These are phyloP conservation scores for Rousettus leschenaultii DNA, from an alignment of 2,113 vertebrate species.

Conservation along the genomic window DNA sequence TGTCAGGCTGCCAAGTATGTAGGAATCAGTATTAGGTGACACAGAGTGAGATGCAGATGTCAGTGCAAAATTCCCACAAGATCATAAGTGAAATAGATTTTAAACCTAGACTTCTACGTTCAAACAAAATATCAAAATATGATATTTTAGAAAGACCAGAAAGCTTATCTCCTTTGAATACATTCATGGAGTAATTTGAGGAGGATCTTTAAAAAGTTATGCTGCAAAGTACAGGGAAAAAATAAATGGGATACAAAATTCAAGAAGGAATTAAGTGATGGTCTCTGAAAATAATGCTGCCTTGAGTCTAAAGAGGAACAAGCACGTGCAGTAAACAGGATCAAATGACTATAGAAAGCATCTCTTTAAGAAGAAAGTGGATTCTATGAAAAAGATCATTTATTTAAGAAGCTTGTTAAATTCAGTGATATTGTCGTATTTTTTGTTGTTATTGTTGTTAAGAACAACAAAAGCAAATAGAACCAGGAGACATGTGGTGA, in stretches of 20 bases:
- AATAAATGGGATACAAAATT: background rate
- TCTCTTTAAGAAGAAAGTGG: background rate
- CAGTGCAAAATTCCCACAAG: background rate
- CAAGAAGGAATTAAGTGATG: background rate
- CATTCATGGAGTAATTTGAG: background rate
- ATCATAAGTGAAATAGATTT: background rate
- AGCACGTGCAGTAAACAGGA: background rate
- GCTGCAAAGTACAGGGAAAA: background rate
- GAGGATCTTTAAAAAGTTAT: background rate
- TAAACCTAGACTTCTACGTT: background rate
- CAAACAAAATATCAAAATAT: background rate
- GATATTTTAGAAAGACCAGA: background rate
- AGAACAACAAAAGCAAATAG: background rate
- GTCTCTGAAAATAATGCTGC: background rate
- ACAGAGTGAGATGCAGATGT: background rate
- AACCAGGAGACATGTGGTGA: background rate
- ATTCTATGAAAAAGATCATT: background rate
- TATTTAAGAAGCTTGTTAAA: background rate
- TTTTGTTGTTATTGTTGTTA: background rate
- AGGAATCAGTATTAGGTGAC: background rate
- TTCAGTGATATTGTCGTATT: background rate
- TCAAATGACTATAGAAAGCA: background rate
- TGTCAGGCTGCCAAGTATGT: background rate
- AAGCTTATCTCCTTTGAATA: background rate
- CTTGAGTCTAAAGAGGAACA: background rate